Conservation (phyloP, 2,797 vertebrate species). For the Halcyon smyrnensis region DNA sequence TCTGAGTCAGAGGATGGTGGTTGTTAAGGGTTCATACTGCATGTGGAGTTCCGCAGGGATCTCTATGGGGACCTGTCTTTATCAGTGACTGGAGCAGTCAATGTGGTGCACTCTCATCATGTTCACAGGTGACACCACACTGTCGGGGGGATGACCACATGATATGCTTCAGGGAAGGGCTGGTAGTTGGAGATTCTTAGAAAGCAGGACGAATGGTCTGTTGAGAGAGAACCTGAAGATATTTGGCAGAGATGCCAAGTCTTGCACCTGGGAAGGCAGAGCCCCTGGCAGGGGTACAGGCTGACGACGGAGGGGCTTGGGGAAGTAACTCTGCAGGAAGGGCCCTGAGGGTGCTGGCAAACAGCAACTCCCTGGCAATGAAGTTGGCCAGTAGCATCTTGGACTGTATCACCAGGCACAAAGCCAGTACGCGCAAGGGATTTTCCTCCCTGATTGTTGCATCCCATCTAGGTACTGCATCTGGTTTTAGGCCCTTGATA, state of each 20-base stretch:
- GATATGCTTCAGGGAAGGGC: background rate
- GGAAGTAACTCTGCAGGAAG: background rate
- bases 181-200: background rate
- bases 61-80: background rate
- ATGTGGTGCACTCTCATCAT: accelerated
- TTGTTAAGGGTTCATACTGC: background rate
- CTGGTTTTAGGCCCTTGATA: background rate
- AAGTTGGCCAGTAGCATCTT: background rate
- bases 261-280: background rate
- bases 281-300: background rate
- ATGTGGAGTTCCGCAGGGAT: background rate
- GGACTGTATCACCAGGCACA: background rate
- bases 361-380: accelerated
- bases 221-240: background rate
- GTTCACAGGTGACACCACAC: background rate
- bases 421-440: background rate
- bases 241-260: background rate
- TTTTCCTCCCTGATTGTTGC: background rate
- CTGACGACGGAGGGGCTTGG: background rate
- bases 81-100: background rate
- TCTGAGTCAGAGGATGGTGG: background rate
- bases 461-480: accelerated
- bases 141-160: background rate
- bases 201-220: background rate
- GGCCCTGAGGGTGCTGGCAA: background rate